Conservation (phyloP, 2,113 vertebrate species). For the Trematomus loennbergii region DNA sequence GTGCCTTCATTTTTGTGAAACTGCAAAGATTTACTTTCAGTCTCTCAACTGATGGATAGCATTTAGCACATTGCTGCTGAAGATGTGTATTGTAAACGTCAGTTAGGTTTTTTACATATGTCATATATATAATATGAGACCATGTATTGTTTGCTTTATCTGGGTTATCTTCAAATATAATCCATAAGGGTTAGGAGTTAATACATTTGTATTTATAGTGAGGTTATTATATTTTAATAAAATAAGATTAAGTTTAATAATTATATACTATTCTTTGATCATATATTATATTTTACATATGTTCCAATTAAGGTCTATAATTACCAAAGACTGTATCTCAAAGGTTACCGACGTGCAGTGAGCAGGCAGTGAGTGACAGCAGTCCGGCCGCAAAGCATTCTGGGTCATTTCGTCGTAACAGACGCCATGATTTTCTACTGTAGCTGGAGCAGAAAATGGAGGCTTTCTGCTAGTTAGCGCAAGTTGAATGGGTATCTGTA, state of each 20-base stretch:
- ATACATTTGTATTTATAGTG: not conserved
- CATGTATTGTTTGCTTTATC: not conserved
- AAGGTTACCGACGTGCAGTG: too few species aligned
- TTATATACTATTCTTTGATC: not conserved
- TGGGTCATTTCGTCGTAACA: conserved; percentile 45
- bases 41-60: too few species aligned
- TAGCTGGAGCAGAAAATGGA: conserved; percentile 72
- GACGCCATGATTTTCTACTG: conserved; percentile 72
- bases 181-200: not conserved
- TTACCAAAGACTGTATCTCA: too few species aligned
- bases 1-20: too few species aligned
- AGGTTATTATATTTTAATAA: not conserved
- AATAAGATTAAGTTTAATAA: not conserved
- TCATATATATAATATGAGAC: too few species aligned
- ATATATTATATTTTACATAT: not conserved
- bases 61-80: too few species aligned
- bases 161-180: not conserved
- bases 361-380: not conserved
- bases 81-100: too few species aligned
- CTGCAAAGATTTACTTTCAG: too few species aligned
- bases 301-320: too few species aligned
- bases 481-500: not conserved
- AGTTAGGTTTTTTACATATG: too few species aligned
- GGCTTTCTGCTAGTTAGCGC: conserved; percentile 20
- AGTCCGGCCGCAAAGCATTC: conserved; percentile 53